A percentile compares a stretch with the other conserved stretches of the same genome.
Conservation (phyloP, 2,888 invertebrate genomes). For the Lapara coniferarum region DNA sequence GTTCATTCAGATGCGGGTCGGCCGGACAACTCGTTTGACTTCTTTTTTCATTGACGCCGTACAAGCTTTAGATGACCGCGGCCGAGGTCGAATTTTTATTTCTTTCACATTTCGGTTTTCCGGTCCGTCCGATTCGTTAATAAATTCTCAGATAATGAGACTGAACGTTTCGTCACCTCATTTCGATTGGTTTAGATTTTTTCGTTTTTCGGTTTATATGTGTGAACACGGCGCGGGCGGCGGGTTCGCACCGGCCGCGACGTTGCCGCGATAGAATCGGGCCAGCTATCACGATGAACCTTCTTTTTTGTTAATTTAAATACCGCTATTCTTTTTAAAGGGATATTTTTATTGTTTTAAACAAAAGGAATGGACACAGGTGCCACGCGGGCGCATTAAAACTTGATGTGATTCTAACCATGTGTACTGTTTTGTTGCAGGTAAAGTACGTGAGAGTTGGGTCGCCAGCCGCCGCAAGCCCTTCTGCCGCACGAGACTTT, state of each 20-base stretch:
- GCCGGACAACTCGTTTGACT: slow-evolving; percentile 77
- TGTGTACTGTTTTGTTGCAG: slow-evolving; percentile 65
- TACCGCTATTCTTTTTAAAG: slow-evolving; percentile 73
- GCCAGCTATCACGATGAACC: slow-evolving; percentile 68
- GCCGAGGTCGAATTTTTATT: slow-evolving; percentile 83
- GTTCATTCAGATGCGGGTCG: slow-evolving; percentile 81
- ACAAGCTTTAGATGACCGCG: slow-evolving; percentile 81
- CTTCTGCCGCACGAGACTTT: slow-evolving; percentile 44
- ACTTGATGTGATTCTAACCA: slow-evolving; percentile 27
- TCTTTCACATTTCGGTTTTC: slow-evolving; percentile 83
- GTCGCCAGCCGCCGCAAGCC: slow-evolving; percentile 59
- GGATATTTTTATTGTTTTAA: slow-evolving; percentile 57
- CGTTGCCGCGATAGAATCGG: slow-evolving; percentile 71
- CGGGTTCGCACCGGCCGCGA: slow-evolving; percentile 63
- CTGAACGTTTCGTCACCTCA: slow-evolving; percentile 84
- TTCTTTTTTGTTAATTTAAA: slow-evolving; percentile 79
- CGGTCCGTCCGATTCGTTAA: slow-evolving; percentile 83
- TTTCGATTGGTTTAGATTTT: slow-evolving; percentile 80
- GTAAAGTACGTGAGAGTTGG: slow-evolving; percentile 75
- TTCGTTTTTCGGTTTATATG: slow-evolving; percentile 74
- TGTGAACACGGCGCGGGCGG: slow-evolving; percentile 72
- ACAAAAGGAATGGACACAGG: slow-evolving; percentile 42
- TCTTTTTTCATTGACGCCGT: slow-evolving; percentile 83
- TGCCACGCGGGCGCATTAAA: slow-evolving; percentile 32
- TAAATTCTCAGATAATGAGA: slow-evolving; percentile 84